phyloP scores from a whole-genome alignment of 2,113 vertebrate species.

The Chroicocephalus ridibundus region DNA sequence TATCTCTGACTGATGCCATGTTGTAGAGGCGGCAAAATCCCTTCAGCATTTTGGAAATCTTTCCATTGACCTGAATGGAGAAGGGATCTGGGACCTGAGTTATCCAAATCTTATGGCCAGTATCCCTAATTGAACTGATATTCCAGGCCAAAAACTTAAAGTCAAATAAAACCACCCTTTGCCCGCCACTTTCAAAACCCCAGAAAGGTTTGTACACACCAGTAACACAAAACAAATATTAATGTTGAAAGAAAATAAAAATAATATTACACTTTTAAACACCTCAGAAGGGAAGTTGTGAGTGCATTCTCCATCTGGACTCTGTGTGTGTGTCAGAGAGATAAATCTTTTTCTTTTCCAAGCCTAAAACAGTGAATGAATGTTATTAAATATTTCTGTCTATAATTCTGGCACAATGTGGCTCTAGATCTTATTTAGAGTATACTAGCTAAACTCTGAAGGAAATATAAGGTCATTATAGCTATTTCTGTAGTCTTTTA shows the following conservation, averaged over 20 bases:
- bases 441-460: neutral
- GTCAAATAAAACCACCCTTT: neutral
- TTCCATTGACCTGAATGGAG: neutral
- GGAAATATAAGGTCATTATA: neutral
- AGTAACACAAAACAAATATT: neutral
- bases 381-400: neutral
- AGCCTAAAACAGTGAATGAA: neutral
- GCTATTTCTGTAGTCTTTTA: neutral
- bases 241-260: neutral
- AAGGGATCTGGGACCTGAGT: neutral
- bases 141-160: neutral
- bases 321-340: neutral
- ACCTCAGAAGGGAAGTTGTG: neutral
- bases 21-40: neutral
- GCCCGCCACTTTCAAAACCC: neutral
- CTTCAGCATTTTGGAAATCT: neutral
- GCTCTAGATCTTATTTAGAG: neutral
- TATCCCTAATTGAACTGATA: neutral
- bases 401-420: neutral
- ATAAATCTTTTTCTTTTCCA: neutral
- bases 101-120: neutral
- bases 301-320: neutral
- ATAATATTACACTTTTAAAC: neutral
- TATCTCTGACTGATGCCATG: neutral
- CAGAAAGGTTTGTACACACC: neutral